A percentile compares a stretch with the other conserved stretches of the same genome.
phyloP scores from a whole-genome alignment of 2,888 invertebrate genomes.

The Chironomus riparius region DNA sequence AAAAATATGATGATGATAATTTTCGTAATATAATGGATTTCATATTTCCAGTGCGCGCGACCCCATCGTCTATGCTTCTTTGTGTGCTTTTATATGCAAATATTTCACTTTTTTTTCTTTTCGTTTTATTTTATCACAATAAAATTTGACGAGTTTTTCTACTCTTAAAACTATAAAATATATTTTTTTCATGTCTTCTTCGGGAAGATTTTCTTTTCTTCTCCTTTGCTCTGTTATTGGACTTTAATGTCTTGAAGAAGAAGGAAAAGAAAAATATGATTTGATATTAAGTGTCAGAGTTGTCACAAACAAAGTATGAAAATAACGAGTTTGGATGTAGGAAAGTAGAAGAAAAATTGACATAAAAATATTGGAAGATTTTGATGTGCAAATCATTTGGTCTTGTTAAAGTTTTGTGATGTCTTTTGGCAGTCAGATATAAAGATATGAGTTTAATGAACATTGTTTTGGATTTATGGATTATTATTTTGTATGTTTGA shows the following conservation, averaged over 20 bases:
- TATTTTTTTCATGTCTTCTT: neutral
- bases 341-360: too few species aligned
- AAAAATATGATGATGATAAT: neutral
- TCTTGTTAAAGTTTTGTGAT: too few species aligned
- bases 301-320: too few species aligned
- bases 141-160: conserved; percentile 24
- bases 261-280: too few species aligned
- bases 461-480: too few species aligned
- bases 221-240: neutral
- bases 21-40: neutral
- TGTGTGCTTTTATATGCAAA: neutral
- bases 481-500: too few species aligned
- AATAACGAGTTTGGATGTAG: too few species aligned
- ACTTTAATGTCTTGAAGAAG: neutral
- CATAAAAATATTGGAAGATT: too few species aligned
- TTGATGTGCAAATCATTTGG: too few species aligned
- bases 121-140: conserved; percentile 21
- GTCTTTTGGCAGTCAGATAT: too few species aligned
- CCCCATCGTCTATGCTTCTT: neutral
- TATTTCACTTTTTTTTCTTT: neutral
- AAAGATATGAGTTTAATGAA: too few species aligned
- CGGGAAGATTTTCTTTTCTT: neutral
- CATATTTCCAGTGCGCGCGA: neutral
- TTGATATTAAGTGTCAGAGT: too few species aligned
- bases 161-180: conserved; percentile 8